Percentiles rank a stretch among this genome's conserved stretches.
Conservation (phyloP, 1,140 invertebrate species). For the Nilaparvata lugens region DNA sequence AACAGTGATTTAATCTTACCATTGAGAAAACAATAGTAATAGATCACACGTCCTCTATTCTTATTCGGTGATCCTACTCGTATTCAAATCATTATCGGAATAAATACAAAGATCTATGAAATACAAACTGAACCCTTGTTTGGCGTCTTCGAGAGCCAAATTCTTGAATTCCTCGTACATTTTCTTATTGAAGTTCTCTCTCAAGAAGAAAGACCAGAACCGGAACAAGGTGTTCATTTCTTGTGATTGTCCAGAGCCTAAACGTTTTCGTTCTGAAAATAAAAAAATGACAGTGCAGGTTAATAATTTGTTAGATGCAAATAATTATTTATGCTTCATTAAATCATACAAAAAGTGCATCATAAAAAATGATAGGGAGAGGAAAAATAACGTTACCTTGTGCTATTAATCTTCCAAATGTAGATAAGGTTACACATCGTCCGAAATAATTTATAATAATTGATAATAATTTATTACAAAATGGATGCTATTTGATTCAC, state of each 20-base stretch:
- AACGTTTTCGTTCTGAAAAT: constrained; percentile 71
- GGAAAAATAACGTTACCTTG: too few relatives aligned
- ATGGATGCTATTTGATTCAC: too few relatives aligned
- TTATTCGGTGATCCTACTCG: background rate
- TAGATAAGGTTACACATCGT: too few relatives aligned
- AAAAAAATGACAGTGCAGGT: constrained; percentile 3
- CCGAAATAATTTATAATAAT: too few relatives aligned
- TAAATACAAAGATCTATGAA: background rate
- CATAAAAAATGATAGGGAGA: too few relatives aligned
- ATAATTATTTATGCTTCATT: too few relatives aligned
- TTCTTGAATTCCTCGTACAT: constrained; percentile 96
- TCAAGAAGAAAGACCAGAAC: constrained; percentile 99
- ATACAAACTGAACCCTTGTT: constrained; percentile 67
- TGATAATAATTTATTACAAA: too few relatives aligned
- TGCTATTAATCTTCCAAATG: too few relatives aligned
- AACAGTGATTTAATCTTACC: too few relatives aligned
- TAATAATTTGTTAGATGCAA: too few relatives aligned
- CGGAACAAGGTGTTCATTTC: constrained; percentile 97
- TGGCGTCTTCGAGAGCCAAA: constrained; percentile 86
- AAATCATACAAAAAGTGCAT: too few relatives aligned
- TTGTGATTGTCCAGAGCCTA: constrained; percentile 86
- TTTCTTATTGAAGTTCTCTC: constrained; percentile 95
- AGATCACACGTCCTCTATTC: background rate
- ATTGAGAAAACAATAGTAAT: background rate
- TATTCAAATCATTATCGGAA: background rate